Percentiles rank a stretch among this genome's conserved stretches.
phyloP scores from a whole-genome alignment of 2,797 vertebrate species.

The Gambelia wislizenii region DNA sequence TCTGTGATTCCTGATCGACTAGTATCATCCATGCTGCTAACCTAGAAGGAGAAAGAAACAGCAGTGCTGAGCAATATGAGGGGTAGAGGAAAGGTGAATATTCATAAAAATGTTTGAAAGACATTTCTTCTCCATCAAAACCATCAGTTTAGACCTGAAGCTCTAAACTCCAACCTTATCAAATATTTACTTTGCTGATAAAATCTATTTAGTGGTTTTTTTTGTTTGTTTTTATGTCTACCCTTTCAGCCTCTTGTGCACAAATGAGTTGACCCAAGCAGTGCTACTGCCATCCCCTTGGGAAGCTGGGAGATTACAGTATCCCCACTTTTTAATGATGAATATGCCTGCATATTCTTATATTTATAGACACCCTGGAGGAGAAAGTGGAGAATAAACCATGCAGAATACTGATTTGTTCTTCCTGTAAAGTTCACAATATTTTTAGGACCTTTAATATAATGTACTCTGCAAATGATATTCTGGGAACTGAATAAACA shows the following conservation, averaged over 20 bases:
- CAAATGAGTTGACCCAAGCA: slow-evolving; percentile 57
- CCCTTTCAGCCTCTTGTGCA: slow-evolving; percentile 46
- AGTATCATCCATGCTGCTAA: too few relatives aligned
- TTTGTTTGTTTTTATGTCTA: slow-evolving; percentile 1
- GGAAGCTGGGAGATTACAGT: slow-evolving; percentile 51
- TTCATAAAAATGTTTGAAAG: too few relatives aligned
- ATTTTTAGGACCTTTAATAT: slow-evolving; percentile 48
- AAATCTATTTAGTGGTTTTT: slow-evolving; percentile 15
- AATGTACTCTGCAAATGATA: slow-evolving; percentile 39
- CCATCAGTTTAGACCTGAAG: background rate
- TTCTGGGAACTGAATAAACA: slow-evolving; percentile 45
- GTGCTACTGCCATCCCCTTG: background rate
- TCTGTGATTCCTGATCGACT: too few relatives aligned
- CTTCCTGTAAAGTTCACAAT: slow-evolving; percentile 36
- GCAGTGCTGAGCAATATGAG: too few relatives aligned
- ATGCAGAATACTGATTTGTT: slow-evolving; percentile 63
- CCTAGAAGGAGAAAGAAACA: too few relatives aligned
- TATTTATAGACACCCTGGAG: slow-evolving; percentile 54
- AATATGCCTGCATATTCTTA: background rate
- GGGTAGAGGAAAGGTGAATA: too few relatives aligned
- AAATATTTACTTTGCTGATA: slow-evolving; percentile 29
- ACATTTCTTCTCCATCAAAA: background rate
- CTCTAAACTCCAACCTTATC: background rate
- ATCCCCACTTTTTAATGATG: slow-evolving; percentile 49
- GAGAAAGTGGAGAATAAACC: slow-evolving; percentile 60